phyloP scores from a whole-genome alignment of 2,113 vertebrate species.

The Sinocyclocheilus maitianheensis region DNA sequence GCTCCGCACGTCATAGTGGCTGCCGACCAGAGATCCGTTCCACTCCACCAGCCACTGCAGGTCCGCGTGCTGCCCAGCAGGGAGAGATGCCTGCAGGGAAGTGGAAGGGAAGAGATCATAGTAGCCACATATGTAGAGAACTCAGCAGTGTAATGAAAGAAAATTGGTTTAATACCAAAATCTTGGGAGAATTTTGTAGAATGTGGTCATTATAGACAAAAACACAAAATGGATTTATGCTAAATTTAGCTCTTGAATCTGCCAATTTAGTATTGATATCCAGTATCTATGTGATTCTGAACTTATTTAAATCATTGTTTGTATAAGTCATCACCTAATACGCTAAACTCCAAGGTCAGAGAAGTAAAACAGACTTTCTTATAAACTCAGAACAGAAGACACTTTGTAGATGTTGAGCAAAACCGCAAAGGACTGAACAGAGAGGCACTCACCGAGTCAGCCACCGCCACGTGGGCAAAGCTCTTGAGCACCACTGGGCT shows the following conservation, averaged over 20 bases:
- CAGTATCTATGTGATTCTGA: background rate
- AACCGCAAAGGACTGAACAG: slow-evolving; percentile 21
- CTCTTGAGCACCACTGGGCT: slow-evolving; percentile 95
- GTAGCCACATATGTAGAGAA: background rate
- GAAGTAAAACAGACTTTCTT: background rate
- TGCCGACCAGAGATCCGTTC: slow-evolving; percentile 91
- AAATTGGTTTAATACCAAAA: background rate
- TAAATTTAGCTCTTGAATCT: background rate
- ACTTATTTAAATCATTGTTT: background rate
- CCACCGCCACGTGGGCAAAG: slow-evolving; percentile 92
- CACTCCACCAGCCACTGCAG: slow-evolving; percentile 97
- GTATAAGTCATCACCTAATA: background rate
- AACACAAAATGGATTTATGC: background rate
- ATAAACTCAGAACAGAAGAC: slow-evolving; percentile 30
- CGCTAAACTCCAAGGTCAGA: background rate
- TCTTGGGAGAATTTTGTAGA: background rate
- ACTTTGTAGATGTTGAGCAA: slow-evolving; percentile 37
- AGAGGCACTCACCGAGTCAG: slow-evolving; percentile 83
- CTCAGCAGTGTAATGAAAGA: background rate
- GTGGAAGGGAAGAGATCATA: background rate
- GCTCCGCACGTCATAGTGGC: slow-evolving; percentile 94
- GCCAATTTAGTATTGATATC: background rate
- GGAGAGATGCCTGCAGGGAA: slow-evolving; percentile 78
- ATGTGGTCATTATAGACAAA: background rate
- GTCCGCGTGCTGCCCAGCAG: slow-evolving; percentile 87